phyloP scores from a whole-genome alignment of 2,888 invertebrate species.

The Thereva unica region DNA sequence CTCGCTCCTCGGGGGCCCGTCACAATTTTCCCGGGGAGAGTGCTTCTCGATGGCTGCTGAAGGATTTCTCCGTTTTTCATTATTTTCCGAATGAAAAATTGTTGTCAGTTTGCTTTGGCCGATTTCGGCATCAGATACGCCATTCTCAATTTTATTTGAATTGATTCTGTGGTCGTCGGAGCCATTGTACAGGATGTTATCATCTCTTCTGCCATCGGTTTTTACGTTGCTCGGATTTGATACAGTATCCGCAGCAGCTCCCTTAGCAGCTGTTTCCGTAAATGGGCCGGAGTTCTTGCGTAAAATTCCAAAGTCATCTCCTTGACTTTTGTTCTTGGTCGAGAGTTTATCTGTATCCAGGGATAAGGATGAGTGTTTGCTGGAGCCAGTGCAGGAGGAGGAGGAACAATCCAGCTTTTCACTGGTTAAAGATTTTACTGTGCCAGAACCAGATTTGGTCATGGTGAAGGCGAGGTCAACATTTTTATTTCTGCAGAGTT shows the following conservation, averaged over 20 bases:
- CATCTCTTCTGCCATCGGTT: background rate
- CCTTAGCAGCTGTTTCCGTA: conserved; percentile 6
- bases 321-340: conserved; percentile 17
- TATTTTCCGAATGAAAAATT: conserved; percentile 3
- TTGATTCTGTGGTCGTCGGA: conserved; percentile 4
- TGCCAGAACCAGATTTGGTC: conserved; percentile 38
- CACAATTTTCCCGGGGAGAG: conserved; percentile 16
- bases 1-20: background rate
- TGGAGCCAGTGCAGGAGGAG: background rate
- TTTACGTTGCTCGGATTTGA: background rate
- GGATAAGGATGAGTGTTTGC: background rate
- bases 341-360: background rate
- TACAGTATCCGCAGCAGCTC: background rate
- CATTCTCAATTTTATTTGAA: conserved; percentile 32
- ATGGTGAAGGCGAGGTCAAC: conserved; percentile 58
- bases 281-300: conserved; percentile 6
- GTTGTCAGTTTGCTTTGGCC: conserved; percentile 3
- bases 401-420: background rate
- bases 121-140: conserved; percentile 7
- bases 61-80: background rate
- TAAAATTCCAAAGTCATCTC: conserved; percentile 1
- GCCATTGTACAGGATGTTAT: background rate
- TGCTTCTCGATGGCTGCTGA: background rate
- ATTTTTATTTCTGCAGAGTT: conserved; percentile 58
- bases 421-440: conserved; percentile 4